These are phyloP conservation scores for Protonemura montana DNA, from an alignment of 2,888 invertebrate genomes.

Conservation along the genomic window DNA sequence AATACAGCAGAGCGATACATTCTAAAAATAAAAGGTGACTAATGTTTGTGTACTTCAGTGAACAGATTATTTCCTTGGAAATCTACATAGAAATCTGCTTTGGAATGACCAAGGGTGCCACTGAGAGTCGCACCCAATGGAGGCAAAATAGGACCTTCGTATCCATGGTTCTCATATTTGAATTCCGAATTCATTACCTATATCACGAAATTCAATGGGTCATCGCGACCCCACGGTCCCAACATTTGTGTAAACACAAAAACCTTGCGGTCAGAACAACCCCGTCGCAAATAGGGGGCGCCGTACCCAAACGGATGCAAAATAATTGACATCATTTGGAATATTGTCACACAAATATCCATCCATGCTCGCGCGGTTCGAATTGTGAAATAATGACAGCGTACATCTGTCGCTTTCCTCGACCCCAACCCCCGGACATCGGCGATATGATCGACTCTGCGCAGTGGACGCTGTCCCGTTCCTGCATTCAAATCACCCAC, in stretches of 20 bases:
- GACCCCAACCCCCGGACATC: neutral
- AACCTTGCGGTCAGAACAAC: neutral
- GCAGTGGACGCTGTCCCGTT: neutral
- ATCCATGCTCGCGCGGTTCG: neutral
- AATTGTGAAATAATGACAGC: neutral
- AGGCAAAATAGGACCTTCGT: neutral
- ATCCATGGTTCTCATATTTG: neutral
- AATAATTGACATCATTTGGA: slow-evolving; percentile 12
- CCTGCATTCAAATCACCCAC: neutral
- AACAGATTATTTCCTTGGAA: neutral
- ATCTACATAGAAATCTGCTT: neutral
- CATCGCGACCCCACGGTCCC: neutral
- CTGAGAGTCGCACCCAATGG: neutral
- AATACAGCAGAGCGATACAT: neutral
- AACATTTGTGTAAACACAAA: slow-evolving; percentile 7
- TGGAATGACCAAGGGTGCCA: neutral
- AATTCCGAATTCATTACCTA: slow-evolving; percentile 12
- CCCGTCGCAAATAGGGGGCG: neutral
- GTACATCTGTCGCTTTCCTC: neutral
- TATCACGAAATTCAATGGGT: neutral
- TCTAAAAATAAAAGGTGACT: no score
- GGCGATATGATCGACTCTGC: neutral
- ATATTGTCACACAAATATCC: neutral
- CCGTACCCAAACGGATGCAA: neutral
- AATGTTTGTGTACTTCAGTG: neutral